Evolutionary conservation across 1,140 invertebrate genomes (phyloP), one percentile per base, ranked within the genome.

Genomic region (Aplysia californica): DNA sequence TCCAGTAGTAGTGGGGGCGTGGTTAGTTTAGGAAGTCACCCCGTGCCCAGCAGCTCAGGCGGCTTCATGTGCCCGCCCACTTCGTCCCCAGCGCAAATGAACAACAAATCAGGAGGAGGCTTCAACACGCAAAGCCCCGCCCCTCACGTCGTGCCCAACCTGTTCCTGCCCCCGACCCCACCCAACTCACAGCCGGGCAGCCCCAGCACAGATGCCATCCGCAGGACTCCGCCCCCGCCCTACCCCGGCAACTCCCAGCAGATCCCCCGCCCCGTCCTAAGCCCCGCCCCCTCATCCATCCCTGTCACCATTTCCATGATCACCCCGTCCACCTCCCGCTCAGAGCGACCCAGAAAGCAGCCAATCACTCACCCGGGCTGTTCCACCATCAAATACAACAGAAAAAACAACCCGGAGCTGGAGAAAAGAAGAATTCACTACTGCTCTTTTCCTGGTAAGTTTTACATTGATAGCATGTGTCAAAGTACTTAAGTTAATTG

Each of bases 391-490:
- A 85, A 84, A 86, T 97, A 97, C 91, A 98, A 98, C 90, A 92
- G 97, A 79, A 92, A 96, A 83, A 98, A 98, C 89, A 98, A 98
- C 90, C 97, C 97, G 0, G 97, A 98, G 88, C 89, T 98, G 77
- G 97, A 98, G 89, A 98, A 97, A 89, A 91, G 97, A 81, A 90
- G 97, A 85, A 96, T 98, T 80, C 97, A 98, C 89, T 96, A 96
- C 89, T 98, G 97, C 91, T 95, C 97, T 91, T 98, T 96, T 90
- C 93, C 96, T 84, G 95, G 97, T 97, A 91, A 93, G 92, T 84
- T 33, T 77, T 79, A 15, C 80, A n/a, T n/a, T n/a, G n/a, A n/a
- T n/a, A n/a, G n/a, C n/a, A n/a, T n/a, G n/a, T n/a, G n/a, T n/a
- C n/a, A n/a, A n/a, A n/a, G n/a, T n/a, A n/a, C n/a, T n/a, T n/a